A percentile compares a stretch with the other conserved stretches of the same genome.
phyloP scores from a whole-genome alignment of 2,113 vertebrate species.

The Heptranchias perlo region DNA sequence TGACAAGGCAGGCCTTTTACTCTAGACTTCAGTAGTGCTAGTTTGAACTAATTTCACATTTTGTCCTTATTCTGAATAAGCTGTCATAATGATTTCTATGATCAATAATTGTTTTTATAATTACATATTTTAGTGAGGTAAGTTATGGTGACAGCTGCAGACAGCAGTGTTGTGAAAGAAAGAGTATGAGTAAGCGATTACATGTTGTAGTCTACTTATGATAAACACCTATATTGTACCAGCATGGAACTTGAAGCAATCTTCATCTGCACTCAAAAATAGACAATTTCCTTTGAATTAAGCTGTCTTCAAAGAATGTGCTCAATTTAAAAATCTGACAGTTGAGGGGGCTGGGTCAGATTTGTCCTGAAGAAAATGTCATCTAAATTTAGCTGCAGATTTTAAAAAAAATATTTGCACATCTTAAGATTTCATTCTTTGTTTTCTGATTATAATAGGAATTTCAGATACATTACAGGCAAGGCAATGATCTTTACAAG shows the following conservation, averaged over 20 bases:
- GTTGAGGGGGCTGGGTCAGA: not conserved
- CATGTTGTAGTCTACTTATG: not conserved
- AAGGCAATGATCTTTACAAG: not conserved
- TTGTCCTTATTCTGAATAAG: not conserved
- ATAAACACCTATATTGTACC: not conserved
- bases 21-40: no score
- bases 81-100: not conserved
- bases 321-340: not conserved
- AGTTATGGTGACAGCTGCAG: not conserved
- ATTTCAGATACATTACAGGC: not conserved
- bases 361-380: not conserved
- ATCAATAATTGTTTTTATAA: not conserved
- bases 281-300: not conserved
- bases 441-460: not conserved
- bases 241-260: not conserved
- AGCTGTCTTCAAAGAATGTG: not conserved
- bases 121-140: not conserved
- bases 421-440: not conserved
- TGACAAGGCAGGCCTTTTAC: no score
- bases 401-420: not conserved
- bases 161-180: not conserved
- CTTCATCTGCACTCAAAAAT: not conserved
- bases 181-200: not conserved
- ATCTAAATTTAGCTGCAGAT: not conserved
- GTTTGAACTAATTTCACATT: not conserved